Evolutionary conservation across 2,888 invertebrate genomes (phyloP).

Genomic region (Nipponacmea schrenckii): DNA sequence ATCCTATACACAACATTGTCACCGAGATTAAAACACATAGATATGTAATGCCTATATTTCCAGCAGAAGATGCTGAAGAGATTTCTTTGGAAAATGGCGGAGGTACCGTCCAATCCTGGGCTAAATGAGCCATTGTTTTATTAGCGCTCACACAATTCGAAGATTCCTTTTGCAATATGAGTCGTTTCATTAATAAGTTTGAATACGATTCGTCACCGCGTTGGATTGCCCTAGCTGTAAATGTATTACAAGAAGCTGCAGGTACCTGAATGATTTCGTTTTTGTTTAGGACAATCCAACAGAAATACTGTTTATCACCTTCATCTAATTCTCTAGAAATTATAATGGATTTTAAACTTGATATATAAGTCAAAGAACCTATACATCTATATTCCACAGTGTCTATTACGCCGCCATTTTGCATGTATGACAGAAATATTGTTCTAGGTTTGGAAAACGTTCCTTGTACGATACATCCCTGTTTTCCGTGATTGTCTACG

Average conservation of each 20-base stretch:
- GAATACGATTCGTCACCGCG: conserved; percentile 9
- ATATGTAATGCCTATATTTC: too few relatives aligned
- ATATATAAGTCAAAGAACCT: conserved; percentile 23
- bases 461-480: conserved; percentile 20
- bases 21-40: too few relatives aligned
- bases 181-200: background rate
- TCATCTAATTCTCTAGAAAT: conserved; percentile 13
- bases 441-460: conserved; percentile 11
- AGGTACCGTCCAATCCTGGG: background rate
- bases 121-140: background rate
- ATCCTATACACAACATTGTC: too few relatives aligned
- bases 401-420: background rate
- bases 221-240: conserved; percentile 20
- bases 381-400: conserved; percentile 20
- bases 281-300: conserved; percentile 26
- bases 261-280: conserved; percentile 21
- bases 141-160: background rate
- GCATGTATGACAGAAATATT: conserved; percentile 12
- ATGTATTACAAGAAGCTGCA: conserved; percentile 20
- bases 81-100: background rate
- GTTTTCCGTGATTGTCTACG: conserved; percentile 16
- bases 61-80: too few relatives aligned
- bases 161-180: background rate
- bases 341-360: conserved; percentile 20
- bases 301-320: conserved; percentile 19